Base-by-base conservation (phyloP, 2,113 vertebrate species). In the Uropsilus gracilis region DNA sequence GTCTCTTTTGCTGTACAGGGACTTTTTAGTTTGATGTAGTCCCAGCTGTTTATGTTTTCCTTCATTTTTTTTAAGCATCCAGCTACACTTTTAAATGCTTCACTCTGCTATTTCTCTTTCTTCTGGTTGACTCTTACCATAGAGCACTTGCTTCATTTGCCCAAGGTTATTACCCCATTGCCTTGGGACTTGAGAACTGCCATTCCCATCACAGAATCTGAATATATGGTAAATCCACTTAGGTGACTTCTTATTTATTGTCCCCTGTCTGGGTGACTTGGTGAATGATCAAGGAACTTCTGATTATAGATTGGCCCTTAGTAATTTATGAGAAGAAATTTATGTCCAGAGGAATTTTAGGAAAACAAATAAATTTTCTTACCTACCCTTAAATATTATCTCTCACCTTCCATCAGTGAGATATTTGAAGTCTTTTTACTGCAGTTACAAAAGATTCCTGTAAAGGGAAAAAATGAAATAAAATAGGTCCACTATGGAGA, bases 321-420 rank as follows among this genome's bases (percentile, higher is more conserved):
- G 53, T 68, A 13, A 68, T 66, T 37, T 89, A 7, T 68, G 57
- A n/a, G 42, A 24, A 34, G 78, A 82, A 37, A 26, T 77, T 72
- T 92, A 48, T 50, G 28, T 86, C 17, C 7, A 48, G 48, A 87
- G 89, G n/a, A 48, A 87, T 80, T 93, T 82, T 78, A 46, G 86
- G 46, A 87, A 50, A 57, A 78, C 24, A 81, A 61, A 55, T 50
- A 80, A 4, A 24, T 30, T 72, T 72, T 93, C 63, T 76, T 82
- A 30, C 9, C 22, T n/a, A 34, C 3, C 4, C 24, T 22, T 86
- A 87, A 85, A 46, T 48, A 24, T 86, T 73, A 88, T 34, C n/a
- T 20, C 17, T 20, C 32, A 39, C 13, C 13, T 8, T 24, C n/a
- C 26, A 9, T 89, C 78, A 69, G 22, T 89, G 53, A 81, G 42